Evolutionary conservation across 1,140 invertebrate genomes (phyloP), one percentile per base, ranked within the genome.

Genomic region (Neuroterus valhalla): DNA sequence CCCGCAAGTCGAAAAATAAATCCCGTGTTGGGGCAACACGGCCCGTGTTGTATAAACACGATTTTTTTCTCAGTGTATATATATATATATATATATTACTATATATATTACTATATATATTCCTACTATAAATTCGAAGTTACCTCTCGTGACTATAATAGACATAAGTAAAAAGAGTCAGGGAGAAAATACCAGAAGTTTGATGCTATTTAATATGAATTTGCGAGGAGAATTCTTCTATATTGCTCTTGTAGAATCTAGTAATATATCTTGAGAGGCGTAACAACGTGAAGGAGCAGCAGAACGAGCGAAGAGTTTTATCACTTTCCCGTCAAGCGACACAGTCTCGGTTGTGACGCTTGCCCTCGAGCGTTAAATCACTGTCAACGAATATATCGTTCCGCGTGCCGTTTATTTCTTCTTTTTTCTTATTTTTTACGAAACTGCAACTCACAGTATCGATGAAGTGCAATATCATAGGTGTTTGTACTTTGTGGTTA

Each of bases 281-380:
- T 14, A 31, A 62, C 46, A 48, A 17, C 17, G 31, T 38, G 26
- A 38, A 48, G 68, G 70, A 75, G 52, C 45, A 69, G 67, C 48
- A 75, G 68, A 68, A 69, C 67, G 66, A 70, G 73, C 52, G 67
- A 62, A 68, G 68, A 66, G 73, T 70, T 75, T 70, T 70, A 70
- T 75, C 73, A 75, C 73, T 77, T 77, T 68, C 66, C 66, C 48
- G 68, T 50, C 66, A 71, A 67, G 68, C 70, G 69, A 75, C 75
- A 66, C 66, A 62, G 55, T 38, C 31, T 38, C 10, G 5, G 31
- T 38, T 38, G 5, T 38, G 43, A 50, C 70, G 69, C 70, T 71
- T 67, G 48, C 71, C 46, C 45, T 69, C 19, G 68, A 75, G 78
- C 75, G 72, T 76, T 79, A 79, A 79, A 79, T 76, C 78, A 76